These are phyloP conservation scores for Corvus cornix DNA, from an alignment of 2,113 vertebrate genomes.

Conservation along the genomic window DNA sequence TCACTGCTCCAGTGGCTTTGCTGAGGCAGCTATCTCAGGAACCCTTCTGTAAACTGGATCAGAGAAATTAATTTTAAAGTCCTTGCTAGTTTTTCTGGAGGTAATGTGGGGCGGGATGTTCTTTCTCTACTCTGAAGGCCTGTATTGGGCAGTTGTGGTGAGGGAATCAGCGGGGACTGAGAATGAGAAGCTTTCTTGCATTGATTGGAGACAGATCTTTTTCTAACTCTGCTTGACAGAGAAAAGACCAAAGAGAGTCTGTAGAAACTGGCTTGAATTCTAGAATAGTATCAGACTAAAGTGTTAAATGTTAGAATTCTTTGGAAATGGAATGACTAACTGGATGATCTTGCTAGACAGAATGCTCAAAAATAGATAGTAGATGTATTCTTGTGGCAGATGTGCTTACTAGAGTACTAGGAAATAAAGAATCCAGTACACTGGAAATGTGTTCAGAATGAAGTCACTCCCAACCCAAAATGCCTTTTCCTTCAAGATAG, in stretches of 20 bases:
- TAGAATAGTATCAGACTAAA: neutral
- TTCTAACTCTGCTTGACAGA: neutral
- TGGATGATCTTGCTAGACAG: neutral
- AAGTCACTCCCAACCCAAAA: neutral
- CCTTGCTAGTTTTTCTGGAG: neutral
- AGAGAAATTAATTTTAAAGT: neutral
- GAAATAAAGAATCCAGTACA: neutral
- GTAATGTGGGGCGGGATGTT: accelerated
- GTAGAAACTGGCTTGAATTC: neutral
- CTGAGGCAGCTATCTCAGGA: neutral
- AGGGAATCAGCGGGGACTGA: neutral
- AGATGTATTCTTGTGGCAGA: neutral
- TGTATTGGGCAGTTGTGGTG: neutral
- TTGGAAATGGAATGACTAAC: neutral
- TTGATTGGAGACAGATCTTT: neutral
- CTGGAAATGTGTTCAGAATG: neutral
- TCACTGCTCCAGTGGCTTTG: neutral
- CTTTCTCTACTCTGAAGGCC: neutral
- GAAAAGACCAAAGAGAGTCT: neutral
- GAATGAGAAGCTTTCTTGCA: neutral
- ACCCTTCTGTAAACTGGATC: neutral
- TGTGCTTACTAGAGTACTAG: neutral
- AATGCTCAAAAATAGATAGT: neutral
- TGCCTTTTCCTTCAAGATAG: neutral
- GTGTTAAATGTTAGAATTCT: neutral